These are phyloP conservation scores for Ceratoteleas bidentatus DNA, from an alignment of 1,140 invertebrate genomes.

Conservation along the genomic window DNA sequence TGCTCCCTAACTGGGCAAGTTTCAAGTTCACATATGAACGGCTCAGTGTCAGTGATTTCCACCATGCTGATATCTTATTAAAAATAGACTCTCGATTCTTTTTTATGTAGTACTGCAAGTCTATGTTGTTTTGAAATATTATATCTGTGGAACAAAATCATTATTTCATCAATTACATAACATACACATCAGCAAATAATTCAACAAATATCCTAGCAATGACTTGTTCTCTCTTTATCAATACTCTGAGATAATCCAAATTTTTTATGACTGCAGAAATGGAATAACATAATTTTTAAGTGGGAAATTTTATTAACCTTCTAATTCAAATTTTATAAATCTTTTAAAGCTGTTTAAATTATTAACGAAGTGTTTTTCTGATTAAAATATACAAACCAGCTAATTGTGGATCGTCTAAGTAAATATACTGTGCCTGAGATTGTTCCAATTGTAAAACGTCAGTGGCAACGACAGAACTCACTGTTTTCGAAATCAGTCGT, in stretches of 20 bases:
- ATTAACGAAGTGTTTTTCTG: too few species aligned
- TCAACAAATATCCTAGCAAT: too few species aligned
- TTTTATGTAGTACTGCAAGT: slow-evolving; percentile 65
- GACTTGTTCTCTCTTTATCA: too few species aligned
- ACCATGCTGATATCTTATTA: slow-evolving; percentile 71
- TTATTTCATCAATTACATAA: slow-evolving; percentile 4
- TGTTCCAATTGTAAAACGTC: slow-evolving; percentile 75
- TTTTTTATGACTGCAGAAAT: too few species aligned
- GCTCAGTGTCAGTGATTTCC: slow-evolving; percentile 72
- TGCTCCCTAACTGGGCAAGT: slow-evolving; percentile 70
- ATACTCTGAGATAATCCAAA: too few species aligned
- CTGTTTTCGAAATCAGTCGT: slow-evolving; percentile 70
- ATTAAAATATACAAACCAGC: slow-evolving; percentile 66
- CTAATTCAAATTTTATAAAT: too few species aligned
- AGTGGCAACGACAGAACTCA: slow-evolving; percentile 71
- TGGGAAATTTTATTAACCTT: too few species aligned
- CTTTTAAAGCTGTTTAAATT: too few species aligned
- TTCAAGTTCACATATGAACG: slow-evolving; percentile 61
- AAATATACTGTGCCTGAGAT: slow-evolving; percentile 77
- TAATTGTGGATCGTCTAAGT: slow-evolving; percentile 77
- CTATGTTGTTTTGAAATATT: slow-evolving; percentile 67
- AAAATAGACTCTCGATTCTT: slow-evolving; percentile 66
- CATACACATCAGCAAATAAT: background rate
- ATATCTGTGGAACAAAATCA: slow-evolving; percentile 68
- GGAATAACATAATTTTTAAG: too few species aligned